Evolutionary conservation across 2,888 invertebrate genomes (phyloP).

Genomic region (Calameuta filiformis): DNA sequence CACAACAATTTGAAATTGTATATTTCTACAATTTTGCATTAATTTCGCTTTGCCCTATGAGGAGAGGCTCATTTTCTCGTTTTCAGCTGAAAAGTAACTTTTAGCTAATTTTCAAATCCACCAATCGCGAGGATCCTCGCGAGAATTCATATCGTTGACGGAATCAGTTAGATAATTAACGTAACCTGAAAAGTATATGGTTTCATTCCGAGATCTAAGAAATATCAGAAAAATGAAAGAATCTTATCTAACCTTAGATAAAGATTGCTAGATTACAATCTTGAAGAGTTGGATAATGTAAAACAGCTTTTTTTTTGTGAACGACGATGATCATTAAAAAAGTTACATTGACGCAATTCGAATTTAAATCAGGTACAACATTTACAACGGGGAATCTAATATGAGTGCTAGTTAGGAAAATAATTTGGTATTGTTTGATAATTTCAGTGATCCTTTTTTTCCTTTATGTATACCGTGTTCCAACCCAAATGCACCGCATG

Average conservation of each 20-base stretch:
- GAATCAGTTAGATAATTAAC: not conserved
- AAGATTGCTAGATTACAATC: not conserved
- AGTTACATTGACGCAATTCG: too few relatives aligned
- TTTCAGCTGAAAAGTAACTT: not conserved
- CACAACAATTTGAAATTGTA: not conserved
- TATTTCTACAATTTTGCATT: not conserved
- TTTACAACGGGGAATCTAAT: too few relatives aligned
- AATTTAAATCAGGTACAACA: too few relatives aligned
- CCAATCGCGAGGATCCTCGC: not conserved
- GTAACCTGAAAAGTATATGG: not conserved
- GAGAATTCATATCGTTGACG: not conserved
- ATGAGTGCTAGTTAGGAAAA: not conserved
- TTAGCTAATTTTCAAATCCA: not conserved
- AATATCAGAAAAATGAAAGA: not conserved
- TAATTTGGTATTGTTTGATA: too few relatives aligned
- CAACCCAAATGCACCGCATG: too few relatives aligned
- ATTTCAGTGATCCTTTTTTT: not conserved
- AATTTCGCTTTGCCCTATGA: not conserved
- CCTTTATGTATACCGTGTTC: not conserved
- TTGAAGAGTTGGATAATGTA: not conserved
- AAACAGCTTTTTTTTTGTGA: too few relatives aligned
- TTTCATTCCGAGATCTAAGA: not conserved
- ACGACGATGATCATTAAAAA: too few relatives aligned
- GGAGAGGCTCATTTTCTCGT: not conserved
- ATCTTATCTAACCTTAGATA: not conserved